Base-by-base conservation (phyloP, 2,797 vertebrate genomes). In the Astyanax mexicanus region DNA sequence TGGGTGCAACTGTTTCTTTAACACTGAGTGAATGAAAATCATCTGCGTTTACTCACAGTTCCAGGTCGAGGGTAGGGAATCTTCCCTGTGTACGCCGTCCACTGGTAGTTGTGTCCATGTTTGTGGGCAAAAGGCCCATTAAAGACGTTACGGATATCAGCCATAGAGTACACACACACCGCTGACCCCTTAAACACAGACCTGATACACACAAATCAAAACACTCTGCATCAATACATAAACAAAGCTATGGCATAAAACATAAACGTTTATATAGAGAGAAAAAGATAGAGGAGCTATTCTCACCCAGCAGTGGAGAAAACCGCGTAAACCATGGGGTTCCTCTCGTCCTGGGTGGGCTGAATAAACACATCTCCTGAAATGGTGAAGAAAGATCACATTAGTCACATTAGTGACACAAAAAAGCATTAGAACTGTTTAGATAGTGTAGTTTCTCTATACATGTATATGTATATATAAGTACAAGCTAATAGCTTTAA, bases 101-200 rank as follows among this genome's bases (percentile, higher is more conserved):
- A 95, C 35, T 95, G 94, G 86, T 95, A 95, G 77, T 95, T 94
- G 80, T 94, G 94, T 4, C 95, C 95, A 7, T 95, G 94, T 77
- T 95, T 96, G 86, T 96, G 95, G 72, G 95, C 93, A 49, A 95
- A 96, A 2, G 95, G 95, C 8, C 95, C 94, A 1, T 96, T 95
- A 86, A 95, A 96, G 79, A 95, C 95, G 0, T 94, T 95, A 75
- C 94, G 94, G 69, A 96, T 93, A 40, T 95, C 94, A n/a, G 92
- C 88, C 93, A 95, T 94, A 0, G 94, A 93, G 87, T 94, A 95
- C 4, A 95, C 92, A 55, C 95, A 96, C 75, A 96, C 93, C 0
- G 95, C 95, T 0, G 95, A 95, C 80, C 95, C 95, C 82, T 92
- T 95, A 86, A 95, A 96, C 81, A 95, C 95, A 23, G 95, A 95